phyloP scores from a whole-genome alignment of 2,888 invertebrate genomes.

The Abscondita cerata region DNA sequence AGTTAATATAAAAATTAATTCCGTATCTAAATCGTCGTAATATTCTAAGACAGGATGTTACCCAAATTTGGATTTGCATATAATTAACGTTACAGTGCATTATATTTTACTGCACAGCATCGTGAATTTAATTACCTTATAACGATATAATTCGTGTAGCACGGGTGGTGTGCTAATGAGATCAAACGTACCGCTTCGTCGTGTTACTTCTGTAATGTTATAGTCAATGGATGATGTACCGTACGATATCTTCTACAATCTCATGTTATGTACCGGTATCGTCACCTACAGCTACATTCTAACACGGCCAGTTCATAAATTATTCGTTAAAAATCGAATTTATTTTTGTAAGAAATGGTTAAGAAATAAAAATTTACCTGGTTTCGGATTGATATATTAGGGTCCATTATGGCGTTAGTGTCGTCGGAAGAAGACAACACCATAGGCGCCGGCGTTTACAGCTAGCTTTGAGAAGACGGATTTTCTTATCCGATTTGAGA shows the following conservation, averaged over 20 bases:
- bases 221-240: slow-evolving; percentile 13
- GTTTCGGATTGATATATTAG: slow-evolving; percentile 46
- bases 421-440: slow-evolving; percentile 45
- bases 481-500: slow-evolving; percentile 29
- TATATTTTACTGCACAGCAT: neutral
- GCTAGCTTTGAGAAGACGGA: slow-evolving; percentile 35
- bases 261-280: slow-evolving; percentile 20
- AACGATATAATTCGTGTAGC: slow-evolving; percentile 11
- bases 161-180: slow-evolving; percentile 37
- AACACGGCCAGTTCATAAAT: slow-evolving; percentile 16
- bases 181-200: slow-evolving; percentile 39
- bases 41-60: slow-evolving; percentile 1
- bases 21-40: neutral
- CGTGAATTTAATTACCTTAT: slow-evolving; percentile 17
- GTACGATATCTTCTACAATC: slow-evolving; percentile 18
- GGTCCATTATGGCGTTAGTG: slow-evolving; percentile 47
- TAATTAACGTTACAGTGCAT: neutral
- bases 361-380: slow-evolving; percentile 4
- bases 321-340: neutral
- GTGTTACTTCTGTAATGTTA: slow-evolving; percentile 27
- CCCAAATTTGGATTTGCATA: neutral
- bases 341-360: slow-evolving; percentile 4
- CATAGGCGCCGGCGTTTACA: slow-evolving; percentile 48
- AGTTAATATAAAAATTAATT: too few relatives aligned
- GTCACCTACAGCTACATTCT: slow-evolving; percentile 19